Evolutionary conservation across 2,888 invertebrate genomes (phyloP).

Genomic region (Macrosoma leucophasiata): DNA sequence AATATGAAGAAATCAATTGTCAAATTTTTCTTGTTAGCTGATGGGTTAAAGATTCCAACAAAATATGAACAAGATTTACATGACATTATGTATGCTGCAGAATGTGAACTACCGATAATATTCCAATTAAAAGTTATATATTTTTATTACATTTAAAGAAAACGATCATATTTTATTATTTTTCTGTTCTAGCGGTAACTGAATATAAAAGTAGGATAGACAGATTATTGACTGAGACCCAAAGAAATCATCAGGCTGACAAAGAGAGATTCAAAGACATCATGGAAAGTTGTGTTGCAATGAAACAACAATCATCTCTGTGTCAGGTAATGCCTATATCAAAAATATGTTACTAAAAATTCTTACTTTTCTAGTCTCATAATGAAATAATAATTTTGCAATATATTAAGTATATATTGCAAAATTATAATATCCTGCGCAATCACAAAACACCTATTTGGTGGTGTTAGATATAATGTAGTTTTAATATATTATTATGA

Average conservation of each 20-base stretch:
- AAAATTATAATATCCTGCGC: neutral
- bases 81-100: no score
- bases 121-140: no score
- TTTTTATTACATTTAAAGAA: no score
- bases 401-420: neutral
- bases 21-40: no score
- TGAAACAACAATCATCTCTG: conserved; percentile 54
- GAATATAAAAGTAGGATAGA: conserved; percentile 59
- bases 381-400: neutral
- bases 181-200: conserved; percentile 48
- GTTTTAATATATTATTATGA: neutral
- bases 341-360: neutral
- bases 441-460: neutral
- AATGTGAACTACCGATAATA: no score
- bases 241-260: conserved; percentile 45
- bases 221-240: conserved; percentile 50
- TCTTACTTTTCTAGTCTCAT: neutral
- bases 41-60: no score
- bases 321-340: conserved; percentile 44
- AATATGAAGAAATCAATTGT: no score
- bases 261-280: conserved; percentile 52
- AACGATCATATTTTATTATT: conserved; percentile 1
- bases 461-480: neutral
- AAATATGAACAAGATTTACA: no score
- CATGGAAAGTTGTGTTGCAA: conserved; percentile 55